phyloP scores from a whole-genome alignment of 2,888 invertebrate genomes.

The Drosophila nigricruria region DNA sequence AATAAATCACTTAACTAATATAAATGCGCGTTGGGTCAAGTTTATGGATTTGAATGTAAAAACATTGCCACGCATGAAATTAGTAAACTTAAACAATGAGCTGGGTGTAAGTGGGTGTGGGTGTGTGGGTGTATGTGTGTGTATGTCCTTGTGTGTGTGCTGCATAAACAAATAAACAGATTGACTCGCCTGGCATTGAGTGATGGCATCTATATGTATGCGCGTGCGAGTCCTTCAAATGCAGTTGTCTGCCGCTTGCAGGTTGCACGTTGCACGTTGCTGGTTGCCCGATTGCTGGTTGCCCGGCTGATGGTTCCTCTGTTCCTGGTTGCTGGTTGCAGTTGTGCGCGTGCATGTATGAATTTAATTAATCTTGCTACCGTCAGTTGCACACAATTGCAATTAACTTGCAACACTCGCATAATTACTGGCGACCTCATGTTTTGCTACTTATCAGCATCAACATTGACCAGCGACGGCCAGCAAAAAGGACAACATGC shows the following conservation, averaged over 20 bases:
- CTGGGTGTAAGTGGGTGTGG: slow-evolving; percentile 1
- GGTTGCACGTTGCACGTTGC: slow-evolving; percentile 6
- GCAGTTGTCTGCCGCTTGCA: slow-evolving; percentile 14
- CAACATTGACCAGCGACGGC: slow-evolving; percentile 67
- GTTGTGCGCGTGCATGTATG: slow-evolving; percentile 55
- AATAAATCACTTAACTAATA: slow-evolving; percentile 82
- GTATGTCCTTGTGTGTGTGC: slow-evolving; percentile 7
- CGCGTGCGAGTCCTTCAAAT: slow-evolving; percentile 11
- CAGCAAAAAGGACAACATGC: slow-evolving; percentile 35
- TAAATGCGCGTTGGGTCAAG: slow-evolving; percentile 32
- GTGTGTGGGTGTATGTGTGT: slow-evolving; percentile 7
- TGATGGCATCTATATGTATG: slow-evolving; percentile 27
- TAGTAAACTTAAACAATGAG: slow-evolving; percentile 64
- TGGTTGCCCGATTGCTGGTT: background rate
- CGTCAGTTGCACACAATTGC: slow-evolving; percentile 84
- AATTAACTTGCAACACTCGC: slow-evolving; percentile 84
- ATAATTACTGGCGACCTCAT: slow-evolving; percentile 83
- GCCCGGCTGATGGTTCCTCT: background rate
- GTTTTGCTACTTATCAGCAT: slow-evolving; percentile 83
- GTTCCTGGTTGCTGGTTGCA: background rate
- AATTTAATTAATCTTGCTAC: slow-evolving; percentile 84
- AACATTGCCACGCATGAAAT: slow-evolving; percentile 63
- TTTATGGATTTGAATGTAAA: slow-evolving; percentile 24
- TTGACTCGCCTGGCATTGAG: slow-evolving; percentile 64
- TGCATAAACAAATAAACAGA: slow-evolving; percentile 72